Base-by-base conservation (phyloP, 2,797 vertebrate species). In the Lacerta bilineata region DNA sequence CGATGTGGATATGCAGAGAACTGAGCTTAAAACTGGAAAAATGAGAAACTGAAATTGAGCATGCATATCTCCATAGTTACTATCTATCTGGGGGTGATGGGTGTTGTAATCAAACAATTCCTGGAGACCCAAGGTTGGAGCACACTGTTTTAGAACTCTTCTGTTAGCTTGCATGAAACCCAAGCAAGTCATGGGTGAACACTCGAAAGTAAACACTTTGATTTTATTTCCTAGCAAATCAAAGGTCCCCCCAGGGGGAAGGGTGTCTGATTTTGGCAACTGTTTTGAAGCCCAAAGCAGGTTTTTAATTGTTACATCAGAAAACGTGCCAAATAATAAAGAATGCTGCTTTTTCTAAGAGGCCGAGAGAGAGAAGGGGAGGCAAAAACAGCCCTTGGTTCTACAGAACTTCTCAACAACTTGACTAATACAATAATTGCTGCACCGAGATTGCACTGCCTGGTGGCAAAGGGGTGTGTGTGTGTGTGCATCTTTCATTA, bases 301-400 rank as follows among this genome's bases (percentile, higher is more conserved):
- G 94, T 89, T 95, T 96, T 96, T 96, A 95, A 96, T 96, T 96
- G 96, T 95, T 96, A 96, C 92, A 94, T 94, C 92, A 94, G 91
- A 92, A 92, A 95, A 96, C 93, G 95, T 96, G 95, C 95, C 95
- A 96, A 87, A 95, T 93, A 93, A 93, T 23, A 50, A 92, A 95
- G 95, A 93, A 94, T 93, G 92, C 87, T 93, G 90, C 93, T 95
- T 94, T 64, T 55, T 55, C 11, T 50, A 20, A 71, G 10, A 50
- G 43, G 29, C 4, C 39, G 66, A 50, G 11, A 11, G 55, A 46
- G 46, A 17, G 75, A 27, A n/a, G 29, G 17, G 36, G 66, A 36
- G 46, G 50, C 11, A 87, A 5, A 95, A 95, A 92, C 91, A 80
- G 92, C 92, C 90, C 89, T 89, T 80, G 88, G 87, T 95, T 96